Conservation (phyloP, 1,140 invertebrate species). For the Megalopta genalis region DNA sequence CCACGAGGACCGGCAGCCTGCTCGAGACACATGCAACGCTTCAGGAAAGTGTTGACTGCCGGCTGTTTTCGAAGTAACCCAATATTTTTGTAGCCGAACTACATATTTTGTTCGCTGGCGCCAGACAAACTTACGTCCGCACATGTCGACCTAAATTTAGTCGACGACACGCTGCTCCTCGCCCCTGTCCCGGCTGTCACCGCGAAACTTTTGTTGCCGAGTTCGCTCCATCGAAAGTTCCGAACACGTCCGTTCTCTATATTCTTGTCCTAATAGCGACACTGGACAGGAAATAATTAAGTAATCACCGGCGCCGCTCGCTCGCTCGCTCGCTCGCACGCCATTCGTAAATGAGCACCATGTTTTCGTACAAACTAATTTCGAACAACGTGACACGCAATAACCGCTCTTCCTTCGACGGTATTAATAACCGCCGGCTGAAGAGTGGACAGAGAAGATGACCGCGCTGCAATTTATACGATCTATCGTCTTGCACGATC, state of each 20-base stretch:
- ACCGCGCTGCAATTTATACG: too few species aligned
- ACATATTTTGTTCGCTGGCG: constrained; percentile 70
- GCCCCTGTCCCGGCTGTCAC: constrained; percentile 4
- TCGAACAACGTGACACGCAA: too few species aligned
- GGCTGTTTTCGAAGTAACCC: constrained; percentile 77
- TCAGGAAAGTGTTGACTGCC: constrained; percentile 78
- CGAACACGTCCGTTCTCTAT: neutral
- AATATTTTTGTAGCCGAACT: constrained; percentile 74
- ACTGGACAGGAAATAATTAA: neutral
- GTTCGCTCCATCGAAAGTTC: neutral
- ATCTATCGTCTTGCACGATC: too few species aligned
- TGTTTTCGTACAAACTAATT: too few species aligned
- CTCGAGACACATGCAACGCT: constrained; percentile 70
- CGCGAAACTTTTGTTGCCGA: constrained; percentile 11
- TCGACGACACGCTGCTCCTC: constrained; percentile 9
- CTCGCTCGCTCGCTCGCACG: too few species aligned
- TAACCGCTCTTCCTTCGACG: too few species aligned
- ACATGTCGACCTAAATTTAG: constrained; percentile 74
- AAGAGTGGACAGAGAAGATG: too few species aligned
- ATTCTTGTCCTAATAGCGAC: neutral
- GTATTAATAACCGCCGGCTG: too few species aligned
- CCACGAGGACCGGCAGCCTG: neutral
- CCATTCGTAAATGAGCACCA: too few species aligned
- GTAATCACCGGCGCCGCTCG: too few species aligned
- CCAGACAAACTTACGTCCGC: constrained; percentile 70